Conservation (phyloP, 2,113 vertebrate species). For the Cavia porcellus region DNA sequence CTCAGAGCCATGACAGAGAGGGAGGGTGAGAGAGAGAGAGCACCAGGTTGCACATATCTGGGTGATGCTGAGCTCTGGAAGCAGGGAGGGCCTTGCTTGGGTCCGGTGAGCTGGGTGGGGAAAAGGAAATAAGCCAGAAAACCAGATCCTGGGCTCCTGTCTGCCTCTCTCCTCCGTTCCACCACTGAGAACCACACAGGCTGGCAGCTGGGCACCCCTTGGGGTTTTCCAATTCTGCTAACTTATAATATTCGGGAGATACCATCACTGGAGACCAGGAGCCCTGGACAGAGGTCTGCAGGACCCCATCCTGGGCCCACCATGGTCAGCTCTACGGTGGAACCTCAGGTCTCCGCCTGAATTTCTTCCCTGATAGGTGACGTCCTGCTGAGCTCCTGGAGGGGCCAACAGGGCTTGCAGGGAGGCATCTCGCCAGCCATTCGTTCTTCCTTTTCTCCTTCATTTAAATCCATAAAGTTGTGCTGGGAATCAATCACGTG, state of each 20-base stretch:
- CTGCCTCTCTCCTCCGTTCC: background rate
- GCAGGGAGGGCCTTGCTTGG: background rate
- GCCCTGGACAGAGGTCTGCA: background rate
- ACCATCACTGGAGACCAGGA: background rate
- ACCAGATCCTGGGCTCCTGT: background rate
- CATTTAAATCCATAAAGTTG: background rate
- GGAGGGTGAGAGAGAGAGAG: background rate
- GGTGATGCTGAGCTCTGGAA: background rate
- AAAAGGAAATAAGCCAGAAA: background rate
- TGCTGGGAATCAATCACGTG: background rate
- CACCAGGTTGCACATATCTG: background rate
- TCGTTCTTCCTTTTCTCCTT: background rate
- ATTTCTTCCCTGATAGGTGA: background rate
- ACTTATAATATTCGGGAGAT: background rate
- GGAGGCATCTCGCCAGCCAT: background rate
- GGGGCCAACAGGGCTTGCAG: background rate
- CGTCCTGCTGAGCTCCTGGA: background rate
- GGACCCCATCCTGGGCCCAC: too few relatives aligned
- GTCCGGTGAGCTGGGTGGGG: background rate
- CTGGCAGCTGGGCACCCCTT: background rate
- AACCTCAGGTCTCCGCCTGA: background rate
- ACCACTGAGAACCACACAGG: too few relatives aligned
- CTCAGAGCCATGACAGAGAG: background rate
- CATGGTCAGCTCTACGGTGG: background rate
- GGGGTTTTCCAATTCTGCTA: background rate